Evolutionary conservation across 2,888 invertebrate genomes (phyloP), one percentile per base, ranked within the genome.

Genomic region (Neoaliturus tenellus): DNA sequence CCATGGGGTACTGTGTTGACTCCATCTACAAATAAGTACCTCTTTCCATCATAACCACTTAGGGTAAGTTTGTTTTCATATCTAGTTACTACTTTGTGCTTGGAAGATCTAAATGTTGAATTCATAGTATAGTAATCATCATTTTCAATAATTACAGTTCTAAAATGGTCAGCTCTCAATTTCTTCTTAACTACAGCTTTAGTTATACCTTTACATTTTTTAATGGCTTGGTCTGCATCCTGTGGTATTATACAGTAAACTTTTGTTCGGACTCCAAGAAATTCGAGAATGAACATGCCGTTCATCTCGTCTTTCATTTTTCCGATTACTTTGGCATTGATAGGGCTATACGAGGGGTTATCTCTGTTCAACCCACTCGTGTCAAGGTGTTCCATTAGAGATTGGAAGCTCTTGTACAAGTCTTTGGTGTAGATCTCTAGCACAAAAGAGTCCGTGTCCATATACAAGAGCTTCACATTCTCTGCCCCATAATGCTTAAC

Each of bases 301-400:
- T 87, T 87, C 58, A 86, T 87, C 83, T 90, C 89, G 86, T 89
- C 89, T 85, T 89, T 89, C 88, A 90, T 88, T 58, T 89, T 80
- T 0, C 89, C 89, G 2, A 88, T 31, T 0, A 88, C 86, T 86
- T 89, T 89, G 84, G 88, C 86, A 62, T 85, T 85, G 28, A 35
- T 33, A 14, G 33, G 41, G 20, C 73, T 82, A 33, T 75, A 83
- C 12, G 48, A 62, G 8, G 33, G 62, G 39, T 81, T 80, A n/a
- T 87, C 73, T 10, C 44, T 12, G 20, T 8, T 51, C 51, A 51
- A 51, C 51, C 51, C 51, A 51, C 20, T 51, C 51, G 51, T 51
- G 10, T 89, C 87, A 80, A 88, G 89, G 28, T 84, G 73, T 51
- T 69, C 31, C 20, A 48, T 28, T 6, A 71, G 14, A 71, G 83